Conservation (phyloP, 2,113 vertebrate species). For the Eonycteris spelaea region DNA sequence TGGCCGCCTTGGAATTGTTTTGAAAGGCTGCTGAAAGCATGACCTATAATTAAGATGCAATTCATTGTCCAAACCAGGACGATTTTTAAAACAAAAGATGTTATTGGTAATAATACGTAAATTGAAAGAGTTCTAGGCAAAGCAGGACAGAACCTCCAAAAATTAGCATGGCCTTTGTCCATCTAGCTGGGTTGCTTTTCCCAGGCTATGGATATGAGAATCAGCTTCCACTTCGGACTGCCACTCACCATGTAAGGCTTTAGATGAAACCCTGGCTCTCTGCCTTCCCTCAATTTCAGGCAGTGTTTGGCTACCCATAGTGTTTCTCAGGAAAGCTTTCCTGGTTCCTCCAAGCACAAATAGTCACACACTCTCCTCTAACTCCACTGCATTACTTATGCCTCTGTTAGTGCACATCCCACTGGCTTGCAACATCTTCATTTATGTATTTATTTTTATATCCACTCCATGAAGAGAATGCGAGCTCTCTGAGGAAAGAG, state of each 20-base stretch:
- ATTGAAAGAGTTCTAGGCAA: background rate
- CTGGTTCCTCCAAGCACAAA: background rate
- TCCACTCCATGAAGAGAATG: background rate
- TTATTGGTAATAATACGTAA: background rate
- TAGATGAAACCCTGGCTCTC: background rate
- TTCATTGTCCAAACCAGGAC: background rate
- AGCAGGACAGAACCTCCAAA: background rate
- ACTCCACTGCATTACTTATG: background rate
- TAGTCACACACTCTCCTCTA: background rate
- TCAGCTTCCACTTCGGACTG: background rate
- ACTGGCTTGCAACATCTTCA: background rate
- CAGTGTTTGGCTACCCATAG: background rate
- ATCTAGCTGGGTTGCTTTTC: background rate
- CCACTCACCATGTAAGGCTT: background rate
- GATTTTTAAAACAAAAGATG: background rate
- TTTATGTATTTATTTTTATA: constrained; percentile 42
- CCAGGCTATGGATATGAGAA: background rate
- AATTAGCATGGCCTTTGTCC: background rate
- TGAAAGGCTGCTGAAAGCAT: background rate
- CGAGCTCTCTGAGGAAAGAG: constrained; percentile 25
- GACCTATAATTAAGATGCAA: constrained; percentile 7
- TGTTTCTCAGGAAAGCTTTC: background rate
- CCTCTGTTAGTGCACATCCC: background rate
- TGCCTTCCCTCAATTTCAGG: background rate
- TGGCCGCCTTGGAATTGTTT: background rate